Percentiles rank a stretch among this genome's conserved stretches.
Evolutionary conservation across 2,888 invertebrate genomes (phyloP).

Genomic region (Cryptocephalus primarius): DNA sequence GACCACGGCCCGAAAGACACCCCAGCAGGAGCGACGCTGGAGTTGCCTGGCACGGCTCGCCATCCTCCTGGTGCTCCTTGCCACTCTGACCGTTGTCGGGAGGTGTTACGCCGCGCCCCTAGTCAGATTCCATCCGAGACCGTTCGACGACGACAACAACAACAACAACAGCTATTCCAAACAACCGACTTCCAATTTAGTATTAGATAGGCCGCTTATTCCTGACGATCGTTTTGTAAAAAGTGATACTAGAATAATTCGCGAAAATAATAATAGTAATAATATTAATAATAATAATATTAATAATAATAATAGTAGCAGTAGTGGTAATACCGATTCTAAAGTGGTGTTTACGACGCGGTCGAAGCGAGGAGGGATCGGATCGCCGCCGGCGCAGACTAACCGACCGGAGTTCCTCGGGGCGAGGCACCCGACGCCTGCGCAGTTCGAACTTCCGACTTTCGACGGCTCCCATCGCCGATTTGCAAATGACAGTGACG

Average conservation of each 20-base stretch:
- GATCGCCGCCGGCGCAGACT: neutral
- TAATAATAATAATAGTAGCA: conserved; percentile 27
- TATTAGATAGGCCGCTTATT: conserved; percentile 27
- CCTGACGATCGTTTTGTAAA: conserved; percentile 12
- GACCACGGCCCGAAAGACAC: conserved; percentile 29
- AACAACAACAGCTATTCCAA: conserved; percentile 17
- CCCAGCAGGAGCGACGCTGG: conserved; percentile 13
- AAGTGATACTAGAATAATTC: conserved; percentile 29
- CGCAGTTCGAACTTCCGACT: neutral
- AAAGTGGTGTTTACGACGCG: conserved; percentile 18
- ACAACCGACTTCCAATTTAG: conserved; percentile 29
- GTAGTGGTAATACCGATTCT: conserved; percentile 20
- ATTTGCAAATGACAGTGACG: neutral
- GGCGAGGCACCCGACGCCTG: conserved; percentile 2
- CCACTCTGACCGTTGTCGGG: conserved; percentile 46
- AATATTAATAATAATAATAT: conserved; percentile 12
- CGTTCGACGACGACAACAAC: conserved; percentile 22
- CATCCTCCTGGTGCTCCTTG: conserved; percentile 27
- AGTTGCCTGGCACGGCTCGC: conserved; percentile 28
- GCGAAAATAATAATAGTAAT: conserved; percentile 10
- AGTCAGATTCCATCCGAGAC: conserved; percentile 22
- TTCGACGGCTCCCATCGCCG: neutral
- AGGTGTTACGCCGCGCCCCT: conserved; percentile 41
- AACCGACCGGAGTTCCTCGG: conserved; percentile 14
- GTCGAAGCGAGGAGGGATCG: conserved; percentile 7